Evolutionary conservation across 2,888 invertebrate species (phyloP).

Genomic region (Lordiphosa fenestrarum): DNA sequence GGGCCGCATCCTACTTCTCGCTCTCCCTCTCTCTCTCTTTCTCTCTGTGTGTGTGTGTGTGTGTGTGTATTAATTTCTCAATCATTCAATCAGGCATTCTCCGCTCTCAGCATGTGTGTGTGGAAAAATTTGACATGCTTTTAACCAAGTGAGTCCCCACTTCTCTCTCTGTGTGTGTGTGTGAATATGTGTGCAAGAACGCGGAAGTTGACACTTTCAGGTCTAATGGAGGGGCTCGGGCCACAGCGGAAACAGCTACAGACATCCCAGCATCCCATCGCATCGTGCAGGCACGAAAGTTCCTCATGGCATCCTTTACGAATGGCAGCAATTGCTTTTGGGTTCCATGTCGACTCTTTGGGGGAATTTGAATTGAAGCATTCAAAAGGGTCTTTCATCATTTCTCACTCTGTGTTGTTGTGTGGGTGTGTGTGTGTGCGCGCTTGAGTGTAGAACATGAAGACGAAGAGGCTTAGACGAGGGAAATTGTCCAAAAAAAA

Average conservation of each 20-base stretch:
- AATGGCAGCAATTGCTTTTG: too few relatives aligned
- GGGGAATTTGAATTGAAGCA: conserved; percentile 12
- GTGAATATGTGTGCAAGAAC: conserved; percentile 16
- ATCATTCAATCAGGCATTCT: neutral
- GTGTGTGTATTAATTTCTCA: neutral
- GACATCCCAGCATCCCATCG: conserved; percentile 2
- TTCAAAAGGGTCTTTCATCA: conserved; percentile 13
- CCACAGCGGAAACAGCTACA: conserved; percentile 19
- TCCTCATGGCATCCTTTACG: too few relatives aligned
- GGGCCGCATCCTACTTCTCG: conserved; percentile 6
- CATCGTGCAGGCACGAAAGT: too few relatives aligned
- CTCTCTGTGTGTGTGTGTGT: neutral
- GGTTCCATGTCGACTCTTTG: conserved; percentile 5
- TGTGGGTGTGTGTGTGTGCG: too few relatives aligned
- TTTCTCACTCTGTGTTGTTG: neutral
- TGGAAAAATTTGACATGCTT: conserved; percentile 72
- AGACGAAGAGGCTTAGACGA: too few relatives aligned
- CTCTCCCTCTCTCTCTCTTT: neutral
- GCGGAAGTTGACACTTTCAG: conserved; percentile 39
- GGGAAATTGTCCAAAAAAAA: too few relatives aligned
- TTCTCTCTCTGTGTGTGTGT: conserved; percentile 4
- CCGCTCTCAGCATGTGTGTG: conserved; percentile 22
- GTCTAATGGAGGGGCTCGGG: conserved; percentile 28
- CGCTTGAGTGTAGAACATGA: too few relatives aligned
- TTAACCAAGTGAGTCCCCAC: conserved; percentile 47